Base-by-base conservation (phyloP, 2,113 vertebrate genomes). In the Nestor notabilis region DNA sequence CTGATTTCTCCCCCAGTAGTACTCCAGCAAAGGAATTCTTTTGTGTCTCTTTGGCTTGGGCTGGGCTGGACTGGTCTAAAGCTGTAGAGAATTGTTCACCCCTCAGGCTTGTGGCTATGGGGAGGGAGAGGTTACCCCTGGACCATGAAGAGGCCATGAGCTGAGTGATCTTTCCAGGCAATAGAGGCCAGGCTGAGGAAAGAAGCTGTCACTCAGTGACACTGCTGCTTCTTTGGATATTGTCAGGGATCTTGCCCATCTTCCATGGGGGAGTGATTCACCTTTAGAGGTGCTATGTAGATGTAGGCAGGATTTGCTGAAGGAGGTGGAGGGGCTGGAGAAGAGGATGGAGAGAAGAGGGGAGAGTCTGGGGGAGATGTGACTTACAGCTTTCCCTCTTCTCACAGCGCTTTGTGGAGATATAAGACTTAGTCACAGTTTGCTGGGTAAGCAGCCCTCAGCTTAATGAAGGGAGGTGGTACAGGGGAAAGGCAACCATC, bases 231-330 rank as follows among this genome's bases (percentile, higher is more conserved):
- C 80, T 27, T 33, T 68, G 71, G 43, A 28, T 17, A 24, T 28
- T 8, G 11, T 31, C 31, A 56, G 20, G 37, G 17, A 13, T 31
- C 6, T 11, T 29, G 39, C 11, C 19, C 31, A 31, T 53, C 41
- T 83, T 83, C 12, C 12, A 21, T 11, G 33, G 23, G 25, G 28
- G 29, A 64, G 28, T 20, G 39, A 46, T 64, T 91, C 68, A n/a
- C 20, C 11, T 2, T 1, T 2, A 4, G 11, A 83, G 20, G 17
- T 25, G 5, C 15, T 39, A 1, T 9, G 25, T 37, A 46, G 20
- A 27, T n/a, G 27, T 37, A 55, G 47, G 31, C 43, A 76, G 56
- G 25, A 52, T 91, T 86, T 80, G 2, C 37, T 70, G 90, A 75
- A 52, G 33, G 55, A 78, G 18, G 35, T 4, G 3, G 15, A 75